These are phyloP conservation scores for Uloborus plumipes DNA, from an alignment of 2,888 invertebrate genomes.

Conservation along the genomic window DNA sequence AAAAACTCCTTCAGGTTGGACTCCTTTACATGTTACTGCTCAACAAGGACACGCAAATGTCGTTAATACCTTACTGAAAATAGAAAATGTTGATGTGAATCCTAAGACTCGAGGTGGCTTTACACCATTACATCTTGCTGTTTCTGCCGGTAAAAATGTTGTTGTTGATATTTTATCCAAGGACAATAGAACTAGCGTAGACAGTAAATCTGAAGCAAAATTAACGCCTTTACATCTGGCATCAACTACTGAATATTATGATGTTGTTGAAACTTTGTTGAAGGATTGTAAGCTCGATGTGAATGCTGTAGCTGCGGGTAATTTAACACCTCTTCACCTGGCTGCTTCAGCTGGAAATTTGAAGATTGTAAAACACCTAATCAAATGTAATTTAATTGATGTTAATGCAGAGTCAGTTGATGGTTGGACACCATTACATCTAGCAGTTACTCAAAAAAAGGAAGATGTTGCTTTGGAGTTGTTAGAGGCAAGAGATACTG, in stretches of 20 bases:
- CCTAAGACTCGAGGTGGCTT: neutral
- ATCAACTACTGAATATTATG: neutral
- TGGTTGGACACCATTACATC: neutral
- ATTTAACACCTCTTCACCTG: neutral
- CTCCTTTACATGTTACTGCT: neutral
- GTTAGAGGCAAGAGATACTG: neutral
- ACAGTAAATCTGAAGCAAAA: neutral
- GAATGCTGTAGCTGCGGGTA: neutral
- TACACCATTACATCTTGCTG: constrained; percentile 5
- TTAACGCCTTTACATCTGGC: neutral
- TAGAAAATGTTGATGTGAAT: neutral
- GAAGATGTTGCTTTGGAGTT: neutral
- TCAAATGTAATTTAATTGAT: neutral
- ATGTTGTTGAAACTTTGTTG: neutral
- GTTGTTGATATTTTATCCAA: neutral
- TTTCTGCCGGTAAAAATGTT: neutral
- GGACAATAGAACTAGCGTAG: neutral
- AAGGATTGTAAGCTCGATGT: neutral
- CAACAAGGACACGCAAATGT: neutral
- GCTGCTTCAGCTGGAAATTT: neutral
- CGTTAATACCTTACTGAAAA: neutral
- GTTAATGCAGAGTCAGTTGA: neutral
- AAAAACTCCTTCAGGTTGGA: neutral
- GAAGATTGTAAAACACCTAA: neutral
- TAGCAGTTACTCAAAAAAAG: neutral